Base-by-base conservation (phyloP, 2,888 invertebrate species). In the Acleris sparsana region DNA sequence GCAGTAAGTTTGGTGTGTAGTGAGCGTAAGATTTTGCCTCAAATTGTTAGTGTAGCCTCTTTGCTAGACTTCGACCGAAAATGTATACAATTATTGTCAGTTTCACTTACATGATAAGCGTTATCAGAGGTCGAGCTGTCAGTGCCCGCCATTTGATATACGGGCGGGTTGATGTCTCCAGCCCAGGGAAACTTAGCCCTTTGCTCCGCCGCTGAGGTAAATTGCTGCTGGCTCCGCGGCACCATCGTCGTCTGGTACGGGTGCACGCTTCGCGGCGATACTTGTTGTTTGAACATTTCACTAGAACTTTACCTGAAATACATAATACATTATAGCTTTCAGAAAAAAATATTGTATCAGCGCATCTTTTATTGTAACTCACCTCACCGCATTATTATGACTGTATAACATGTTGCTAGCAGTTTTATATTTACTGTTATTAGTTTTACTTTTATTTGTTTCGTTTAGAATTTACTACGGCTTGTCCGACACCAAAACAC, bases 211-310 rank as follows among this genome's bases (percentile, higher is more conserved):
- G 93, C 92, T n/a, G 88, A 82, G 33, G 82, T 79, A 67, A 89
- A 84, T 70, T 93, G 93, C 57, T 90, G 88, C 61, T 92, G 90
- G 73, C 87, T 92, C 17, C 93, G 80, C 13, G 92, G 87, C 33
- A 93, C 89, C 44, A 93, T 84, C 4, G 93, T 93, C 5, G 93
- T 93, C 76, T 93, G 93, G 71, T 93, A 93, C 5, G 93, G 93
- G 70, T 92, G 92, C 48, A 92, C 87, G 71, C 87, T 91, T 51
- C 92, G 84, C 5, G 91, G 88, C 16, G 93, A 86, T 48, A 88
- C 69, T 74, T 92, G 92, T 77, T 92, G 92, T 76, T 92, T 93
- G 72, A 86, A 94, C 94, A 90, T 93, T 73, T 73, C 84, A 58
- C 43, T 59, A 51, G 18, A 49, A 63, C 59, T 66, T 78, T 79